These are phyloP conservation scores for Tichodroma muraria DNA, from an alignment of 2,113 vertebrate species.

Conservation along the genomic window DNA sequence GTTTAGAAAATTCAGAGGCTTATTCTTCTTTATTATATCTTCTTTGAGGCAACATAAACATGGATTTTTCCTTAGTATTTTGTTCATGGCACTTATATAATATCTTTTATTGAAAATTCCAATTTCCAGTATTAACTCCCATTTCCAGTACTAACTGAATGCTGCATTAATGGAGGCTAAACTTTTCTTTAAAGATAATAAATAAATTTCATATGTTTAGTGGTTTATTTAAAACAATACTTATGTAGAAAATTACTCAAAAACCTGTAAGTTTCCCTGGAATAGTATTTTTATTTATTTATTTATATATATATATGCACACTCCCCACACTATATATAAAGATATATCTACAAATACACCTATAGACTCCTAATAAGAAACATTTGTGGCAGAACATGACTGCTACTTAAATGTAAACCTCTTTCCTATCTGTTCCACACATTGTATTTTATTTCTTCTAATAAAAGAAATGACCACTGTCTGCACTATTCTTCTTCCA, in stretches of 20 bases:
- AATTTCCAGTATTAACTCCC: background rate
- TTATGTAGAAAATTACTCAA: background rate
- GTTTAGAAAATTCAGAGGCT: background rate
- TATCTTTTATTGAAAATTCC: background rate
- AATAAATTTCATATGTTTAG: background rate
- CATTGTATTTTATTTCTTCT: background rate
- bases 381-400: background rate
- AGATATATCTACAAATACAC: too few relatives aligned
- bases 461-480: background rate
- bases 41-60: background rate
- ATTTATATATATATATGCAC: background rate
- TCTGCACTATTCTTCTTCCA: background rate
- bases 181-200: background rate
- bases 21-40: background rate
- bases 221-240: background rate
- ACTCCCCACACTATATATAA: background rate
- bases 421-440: background rate
- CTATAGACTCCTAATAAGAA: background rate
- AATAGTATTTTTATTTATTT: background rate
- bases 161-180: background rate
- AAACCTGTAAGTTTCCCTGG: background rate
- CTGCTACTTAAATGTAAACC: background rate
- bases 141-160: background rate
- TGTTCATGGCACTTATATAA: background rate
- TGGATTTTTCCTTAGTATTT: background rate